Percentiles rank a stretch among this genome's conserved stretches.
Evolutionary conservation across 2,888 invertebrate species (phyloP).

Genomic region (Epinotia bilunana): DNA sequence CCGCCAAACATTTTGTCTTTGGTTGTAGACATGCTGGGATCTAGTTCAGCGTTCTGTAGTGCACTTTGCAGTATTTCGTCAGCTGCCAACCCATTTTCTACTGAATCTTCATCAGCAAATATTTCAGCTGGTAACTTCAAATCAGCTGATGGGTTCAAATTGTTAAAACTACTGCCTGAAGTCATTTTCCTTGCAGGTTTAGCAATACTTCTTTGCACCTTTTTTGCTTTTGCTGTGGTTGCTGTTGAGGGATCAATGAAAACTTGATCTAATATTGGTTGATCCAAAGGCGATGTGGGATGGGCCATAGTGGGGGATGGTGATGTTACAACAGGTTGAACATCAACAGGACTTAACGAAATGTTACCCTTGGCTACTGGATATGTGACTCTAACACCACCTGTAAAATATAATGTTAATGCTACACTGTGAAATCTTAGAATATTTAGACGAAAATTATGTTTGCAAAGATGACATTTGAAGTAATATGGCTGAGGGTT

Average conservation of each 20-base stretch:
- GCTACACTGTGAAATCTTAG: not conserved
- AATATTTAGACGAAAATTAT: not conserved
- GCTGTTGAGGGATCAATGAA: constrained; percentile 55
- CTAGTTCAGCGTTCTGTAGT: constrained; percentile 60
- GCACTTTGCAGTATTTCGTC: constrained; percentile 67
- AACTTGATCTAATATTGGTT: constrained; percentile 55
- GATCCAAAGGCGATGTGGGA: constrained; percentile 55
- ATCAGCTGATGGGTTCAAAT: constrained; percentile 72
- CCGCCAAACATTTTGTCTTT: constrained; percentile 79
- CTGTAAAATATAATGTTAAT: constrained; percentile 53
- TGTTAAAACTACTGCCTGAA: constrained; percentile 65
- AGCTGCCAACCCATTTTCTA: constrained; percentile 65
- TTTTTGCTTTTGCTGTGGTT: constrained; percentile 60
- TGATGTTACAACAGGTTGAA: constrained; percentile 61
- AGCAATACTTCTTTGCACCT: constrained; percentile 51
- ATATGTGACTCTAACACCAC: constrained; percentile 60
- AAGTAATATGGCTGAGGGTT: too few relatives aligned
- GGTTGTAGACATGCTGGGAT: constrained; percentile 54
- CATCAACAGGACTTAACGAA: constrained; percentile 53
- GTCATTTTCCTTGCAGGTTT: constrained; percentile 57
- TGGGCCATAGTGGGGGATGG: constrained; percentile 62
- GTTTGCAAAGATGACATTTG: not conserved
- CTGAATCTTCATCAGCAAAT: constrained; percentile 81
- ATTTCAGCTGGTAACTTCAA: constrained; percentile 79
- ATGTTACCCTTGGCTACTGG: constrained; percentile 55